phyloP scores from a whole-genome alignment of 1,140 invertebrate genomes.

The Plodia interpunctella region DNA sequence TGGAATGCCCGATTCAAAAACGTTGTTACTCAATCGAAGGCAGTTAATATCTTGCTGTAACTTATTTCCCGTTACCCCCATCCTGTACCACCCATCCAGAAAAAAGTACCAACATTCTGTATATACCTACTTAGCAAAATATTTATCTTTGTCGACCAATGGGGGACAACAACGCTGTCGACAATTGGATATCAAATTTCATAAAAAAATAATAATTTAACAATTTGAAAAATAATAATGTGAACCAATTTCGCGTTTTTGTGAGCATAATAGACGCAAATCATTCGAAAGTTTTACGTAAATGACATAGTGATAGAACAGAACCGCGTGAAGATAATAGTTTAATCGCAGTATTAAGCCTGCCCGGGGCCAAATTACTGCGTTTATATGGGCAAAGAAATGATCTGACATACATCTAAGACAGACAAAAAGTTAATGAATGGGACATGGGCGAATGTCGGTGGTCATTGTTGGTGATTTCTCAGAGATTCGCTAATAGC shows the following conservation, averaged over 20 bases:
- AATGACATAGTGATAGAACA: slow-evolving; percentile 46
- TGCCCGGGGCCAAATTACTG: slow-evolving; percentile 46
- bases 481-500: slow-evolving; percentile 67
- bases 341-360: slow-evolving; percentile 57
- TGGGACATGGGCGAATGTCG: slow-evolving; percentile 18
- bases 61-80: too few relatives aligned
- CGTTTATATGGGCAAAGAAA: slow-evolving; percentile 46
- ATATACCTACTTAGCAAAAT: too few relatives aligned
- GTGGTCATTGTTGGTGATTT: slow-evolving; percentile 67
- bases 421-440: slow-evolving; percentile 39
- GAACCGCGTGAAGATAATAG: slow-evolving; percentile 52
- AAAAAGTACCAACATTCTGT: too few relatives aligned
- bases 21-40: background rate
- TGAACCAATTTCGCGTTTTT: background rate
- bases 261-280: slow-evolving; percentile 37
- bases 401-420: slow-evolving; percentile 52
- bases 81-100: too few relatives aligned
- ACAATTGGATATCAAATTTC: slow-evolving; percentile 36
- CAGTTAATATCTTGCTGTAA: background rate
- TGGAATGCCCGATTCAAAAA: slow-evolving; percentile 32
- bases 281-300: slow-evolving; percentile 40
- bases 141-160: too few relatives aligned
- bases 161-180: too few relatives aligned
- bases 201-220: background rate
- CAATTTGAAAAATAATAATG: background rate